phyloP scores from a whole-genome alignment of 1,140 invertebrate genomes.

The Orchestia grillus region DNA sequence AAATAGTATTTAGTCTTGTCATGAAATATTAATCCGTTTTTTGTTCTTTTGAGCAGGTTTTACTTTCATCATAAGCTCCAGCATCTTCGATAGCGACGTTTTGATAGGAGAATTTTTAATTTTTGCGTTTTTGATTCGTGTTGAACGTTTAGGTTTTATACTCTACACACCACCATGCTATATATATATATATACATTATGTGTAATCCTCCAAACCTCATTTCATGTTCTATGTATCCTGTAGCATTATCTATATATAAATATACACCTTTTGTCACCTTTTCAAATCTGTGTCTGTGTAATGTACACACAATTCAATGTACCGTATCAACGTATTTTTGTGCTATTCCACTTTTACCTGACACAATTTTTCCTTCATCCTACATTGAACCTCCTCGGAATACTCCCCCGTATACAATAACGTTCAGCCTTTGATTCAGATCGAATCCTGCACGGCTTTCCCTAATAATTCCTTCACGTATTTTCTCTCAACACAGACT shows the following conservation, averaged over 20 bases:
- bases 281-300: background rate
- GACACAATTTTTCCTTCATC: background rate
- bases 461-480: background rate
- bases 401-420: background rate
- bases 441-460: background rate
- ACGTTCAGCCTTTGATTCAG: background rate
- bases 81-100: background rate
- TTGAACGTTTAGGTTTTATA: background rate
- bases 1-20: background rate
- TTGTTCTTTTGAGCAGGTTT: constrained; percentile 23
- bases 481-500: background rate
- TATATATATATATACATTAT: constrained; percentile 32
- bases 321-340: background rate
- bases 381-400: background rate
- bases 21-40: background rate
- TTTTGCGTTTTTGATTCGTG: constrained; percentile 36
- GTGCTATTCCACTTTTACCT: background rate
- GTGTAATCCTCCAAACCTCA: constrained; percentile 9
- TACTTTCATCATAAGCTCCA: constrained; percentile 1
- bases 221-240: constrained; percentile 40
- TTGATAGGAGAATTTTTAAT: constrained; percentile 10
- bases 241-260: too few species aligned
- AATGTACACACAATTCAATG: constrained; percentile 16
- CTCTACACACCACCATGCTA: constrained; percentile 40
- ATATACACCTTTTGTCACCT: constrained; percentile 27